Evolutionary conservation across 1,140 invertebrate genomes (phyloP).

Genomic region (Drosophila repletoides): DNA sequence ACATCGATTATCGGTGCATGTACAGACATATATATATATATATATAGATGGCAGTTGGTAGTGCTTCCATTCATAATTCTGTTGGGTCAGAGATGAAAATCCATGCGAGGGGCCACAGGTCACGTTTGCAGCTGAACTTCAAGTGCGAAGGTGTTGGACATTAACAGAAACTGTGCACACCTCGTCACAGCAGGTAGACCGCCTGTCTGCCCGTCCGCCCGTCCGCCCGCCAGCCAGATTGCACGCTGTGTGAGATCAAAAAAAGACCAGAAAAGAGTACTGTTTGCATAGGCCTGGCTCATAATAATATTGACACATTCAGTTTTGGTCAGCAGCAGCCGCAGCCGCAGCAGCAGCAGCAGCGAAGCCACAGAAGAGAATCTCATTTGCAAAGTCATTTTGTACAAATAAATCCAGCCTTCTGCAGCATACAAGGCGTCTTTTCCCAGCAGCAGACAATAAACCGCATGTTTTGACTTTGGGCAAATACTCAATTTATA

Average conservation of each 20-base stretch:
- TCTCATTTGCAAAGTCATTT: conserved; percentile 82
- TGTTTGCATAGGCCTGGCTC: conserved; percentile 68
- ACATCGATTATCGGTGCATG: conserved; percentile 75
- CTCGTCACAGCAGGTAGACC: conserved; percentile 66
- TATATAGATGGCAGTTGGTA: conserved; percentile 55
- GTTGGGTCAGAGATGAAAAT: conserved; percentile 42
- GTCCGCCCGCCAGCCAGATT: conserved; percentile 8
- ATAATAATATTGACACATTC: conserved; percentile 76
- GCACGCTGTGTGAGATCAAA: conserved; percentile 17
- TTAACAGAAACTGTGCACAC: conserved; percentile 74
- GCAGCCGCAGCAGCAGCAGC: too few species aligned
- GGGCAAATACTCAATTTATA: background rate
- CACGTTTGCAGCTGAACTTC: conserved; percentile 59
- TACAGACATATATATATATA: too few species aligned
- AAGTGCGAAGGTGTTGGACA: conserved; percentile 73
- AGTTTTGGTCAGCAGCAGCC: too few species aligned
- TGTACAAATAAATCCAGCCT: conserved; percentile 81
- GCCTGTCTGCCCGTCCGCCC: too few species aligned
- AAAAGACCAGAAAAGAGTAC: background rate
- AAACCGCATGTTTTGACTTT: conserved; percentile 79
- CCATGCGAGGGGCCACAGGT: conserved; percentile 58
- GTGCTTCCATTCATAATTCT: conserved; percentile 51
- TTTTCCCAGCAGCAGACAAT: conserved; percentile 48
- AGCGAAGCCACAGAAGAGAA: too few species aligned
- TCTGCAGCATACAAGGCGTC: conserved; percentile 31